Evolutionary conservation across 2,113 vertebrate species (phyloP).

Genomic region (Silurus asotus): DNA sequence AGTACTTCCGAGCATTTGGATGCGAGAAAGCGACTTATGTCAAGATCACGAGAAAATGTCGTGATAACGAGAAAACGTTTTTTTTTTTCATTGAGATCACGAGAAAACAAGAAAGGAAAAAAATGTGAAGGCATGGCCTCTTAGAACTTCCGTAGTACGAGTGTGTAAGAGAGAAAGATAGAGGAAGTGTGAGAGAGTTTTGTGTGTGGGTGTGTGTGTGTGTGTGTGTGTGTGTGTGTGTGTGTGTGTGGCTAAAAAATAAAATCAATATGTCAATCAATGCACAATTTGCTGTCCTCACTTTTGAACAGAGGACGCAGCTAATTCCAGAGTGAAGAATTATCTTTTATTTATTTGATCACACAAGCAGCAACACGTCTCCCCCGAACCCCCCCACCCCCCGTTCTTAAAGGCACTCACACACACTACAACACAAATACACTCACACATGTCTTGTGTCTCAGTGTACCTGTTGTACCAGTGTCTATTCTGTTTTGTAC

Average conservation of each 20-base stretch:
- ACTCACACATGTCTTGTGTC: slow-evolving; percentile 21
- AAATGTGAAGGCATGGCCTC: too few relatives aligned
- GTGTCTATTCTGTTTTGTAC: slow-evolving; percentile 54
- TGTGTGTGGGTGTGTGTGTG: background rate
- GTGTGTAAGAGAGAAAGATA: background rate
- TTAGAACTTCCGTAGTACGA: background rate
- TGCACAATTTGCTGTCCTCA: slow-evolving; percentile 55
- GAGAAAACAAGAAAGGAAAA: too few relatives aligned
- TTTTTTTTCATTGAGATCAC: too few relatives aligned
- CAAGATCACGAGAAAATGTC: too few relatives aligned
- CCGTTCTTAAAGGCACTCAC: slow-evolving; percentile 11
- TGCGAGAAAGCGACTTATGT: too few relatives aligned
- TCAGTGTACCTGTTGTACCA: slow-evolving; percentile 36
- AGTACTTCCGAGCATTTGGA: too few relatives aligned
- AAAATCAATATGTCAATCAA: slow-evolving; percentile 31
- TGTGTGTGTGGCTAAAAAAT: slow-evolving; percentile 47
- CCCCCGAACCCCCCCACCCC: background rate
- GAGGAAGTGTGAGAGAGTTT: slow-evolving; percentile 24
- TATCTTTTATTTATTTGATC: slow-evolving; percentile 45
- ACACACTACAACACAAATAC: slow-evolving; percentile 37
- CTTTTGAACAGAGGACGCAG: slow-evolving; percentile 38
- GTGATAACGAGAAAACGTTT: too few relatives aligned
- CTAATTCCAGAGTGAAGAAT: slow-evolving; percentile 38
- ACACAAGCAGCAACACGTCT: slow-evolving; percentile 6
- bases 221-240: slow-evolving; percentile 31